These are phyloP conservation scores for Luffia ferchaultella DNA, from an alignment of 2,888 invertebrate species.

Conservation along the genomic window DNA sequence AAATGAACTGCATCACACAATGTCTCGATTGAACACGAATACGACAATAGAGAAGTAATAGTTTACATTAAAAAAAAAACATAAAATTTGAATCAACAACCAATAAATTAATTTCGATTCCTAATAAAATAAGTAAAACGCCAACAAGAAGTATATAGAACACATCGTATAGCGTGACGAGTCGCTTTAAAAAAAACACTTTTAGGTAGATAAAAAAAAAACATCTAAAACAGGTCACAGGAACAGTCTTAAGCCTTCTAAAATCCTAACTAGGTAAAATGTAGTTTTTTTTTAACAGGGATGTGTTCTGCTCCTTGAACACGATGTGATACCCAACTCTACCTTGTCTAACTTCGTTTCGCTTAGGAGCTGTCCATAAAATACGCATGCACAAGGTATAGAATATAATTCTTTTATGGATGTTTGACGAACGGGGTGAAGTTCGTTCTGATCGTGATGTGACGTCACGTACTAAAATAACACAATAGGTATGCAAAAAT, in stretches of 20 bases:
- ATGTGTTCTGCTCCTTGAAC: slow-evolving; percentile 64
- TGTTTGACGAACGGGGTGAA: no score
- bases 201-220: slow-evolving; percentile 45
- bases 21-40: neutral
- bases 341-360: no score
- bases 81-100: slow-evolving; percentile 61
- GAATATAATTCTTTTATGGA: no score
- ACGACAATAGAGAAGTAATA: neutral
- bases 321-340: slow-evolving; percentile 44
- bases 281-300: slow-evolving; percentile 61
- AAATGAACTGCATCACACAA: neutral
- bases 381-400: no score
- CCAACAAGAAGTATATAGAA: slow-evolving; percentile 65
- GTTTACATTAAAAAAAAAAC: slow-evolving; percentile 31
- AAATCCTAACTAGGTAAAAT: slow-evolving; percentile 50
- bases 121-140: slow-evolving; percentile 67
- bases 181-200: slow-evolving; percentile 46
- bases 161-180: slow-evolving; percentile 39
- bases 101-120: slow-evolving; percentile 66
- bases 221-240: slow-evolving; percentile 68
- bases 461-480: no score
- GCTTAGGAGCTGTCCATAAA: no score
- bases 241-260: slow-evolving; percentile 67
- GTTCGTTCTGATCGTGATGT: no score
- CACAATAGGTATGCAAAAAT: no score